A percentile compares a stretch with the other conserved stretches of the same genome.
These are phyloP conservation scores for Clarias magur DNA, from an alignment of 2,113 vertebrate genomes.

Conservation along the genomic window DNA sequence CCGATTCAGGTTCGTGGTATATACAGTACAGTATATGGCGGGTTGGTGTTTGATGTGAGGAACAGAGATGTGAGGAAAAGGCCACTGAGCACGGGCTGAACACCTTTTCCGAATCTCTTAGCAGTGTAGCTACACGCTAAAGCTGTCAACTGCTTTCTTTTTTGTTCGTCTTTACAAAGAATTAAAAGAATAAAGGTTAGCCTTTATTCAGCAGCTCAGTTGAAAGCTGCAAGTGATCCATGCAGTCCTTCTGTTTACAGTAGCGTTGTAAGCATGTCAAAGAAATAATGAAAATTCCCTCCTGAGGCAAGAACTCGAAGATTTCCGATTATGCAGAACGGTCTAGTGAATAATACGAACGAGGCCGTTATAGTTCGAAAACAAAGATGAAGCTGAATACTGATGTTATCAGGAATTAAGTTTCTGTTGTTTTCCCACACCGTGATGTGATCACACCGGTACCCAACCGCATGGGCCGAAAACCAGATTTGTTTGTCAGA, in stretches of 20 bases:
- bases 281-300: constrained; percentile 36
- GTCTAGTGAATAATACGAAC: neutral
- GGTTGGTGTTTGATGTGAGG: neutral
- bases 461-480: neutral
- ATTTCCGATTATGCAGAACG: neutral
- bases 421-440: constrained; percentile 15
- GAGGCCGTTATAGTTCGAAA: neutral
- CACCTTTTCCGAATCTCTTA: constrained; percentile 33
- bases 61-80: constrained; percentile 34
- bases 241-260: constrained; percentile 24
- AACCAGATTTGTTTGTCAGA: constrained; percentile 23
- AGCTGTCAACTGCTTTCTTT: constrained; percentile 26
- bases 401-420: neutral
- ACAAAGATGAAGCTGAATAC: neutral
- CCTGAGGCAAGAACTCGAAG: constrained; percentile 11
- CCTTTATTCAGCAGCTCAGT: constrained; percentile 11
- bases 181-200: constrained; percentile 48
- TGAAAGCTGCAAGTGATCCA: constrained; percentile 25
- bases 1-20: neutral
- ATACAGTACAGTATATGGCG: too few species aligned
- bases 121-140: neutral
- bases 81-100: constrained; percentile 19
- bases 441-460: constrained; percentile 18
- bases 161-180: neutral
- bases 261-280: constrained; percentile 4